Percentiles rank a stretch among this genome's conserved stretches.
Conservation (phyloP, 2,113 vertebrate genomes). For the Limnothrissa miodon region DNA sequence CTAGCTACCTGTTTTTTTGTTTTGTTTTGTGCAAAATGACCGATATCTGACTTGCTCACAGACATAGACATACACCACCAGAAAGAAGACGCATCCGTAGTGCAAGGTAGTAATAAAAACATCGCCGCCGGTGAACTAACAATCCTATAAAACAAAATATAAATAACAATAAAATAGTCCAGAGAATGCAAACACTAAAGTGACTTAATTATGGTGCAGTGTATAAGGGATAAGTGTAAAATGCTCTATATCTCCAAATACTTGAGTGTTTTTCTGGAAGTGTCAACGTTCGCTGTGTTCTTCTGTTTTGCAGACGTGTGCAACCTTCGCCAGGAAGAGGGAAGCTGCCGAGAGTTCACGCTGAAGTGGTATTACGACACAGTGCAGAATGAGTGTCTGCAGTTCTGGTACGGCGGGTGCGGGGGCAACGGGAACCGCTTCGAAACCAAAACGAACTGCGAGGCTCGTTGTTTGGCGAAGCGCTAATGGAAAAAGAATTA, state of each 20-base stretch:
- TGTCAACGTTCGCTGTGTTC: neutral
- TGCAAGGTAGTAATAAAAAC: conserved; percentile 1
- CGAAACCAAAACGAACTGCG: conserved; percentile 69
- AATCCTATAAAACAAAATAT: neutral
- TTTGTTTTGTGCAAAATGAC: neutral
- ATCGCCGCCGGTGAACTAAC: neutral
- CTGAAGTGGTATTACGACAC: conserved; percentile 78
- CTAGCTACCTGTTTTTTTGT: neutral
- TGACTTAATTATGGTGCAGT: too few relatives aligned
- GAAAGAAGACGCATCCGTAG: neutral
- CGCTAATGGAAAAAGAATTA: neutral
- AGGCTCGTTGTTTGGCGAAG: conserved; percentile 56
- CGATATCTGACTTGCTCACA: neutral
- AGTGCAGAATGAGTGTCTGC: conserved; percentile 59
- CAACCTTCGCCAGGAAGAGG: conserved; percentile 57
- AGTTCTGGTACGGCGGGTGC: conserved; percentile 84
- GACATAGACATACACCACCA: neutral
- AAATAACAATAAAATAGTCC: neutral
- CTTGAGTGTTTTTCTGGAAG: neutral
- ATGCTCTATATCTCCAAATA: neutral
- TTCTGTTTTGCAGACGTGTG: conserved; percentile 65
- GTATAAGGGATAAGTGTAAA: too few relatives aligned
- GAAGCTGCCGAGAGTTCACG: conserved; percentile 68
- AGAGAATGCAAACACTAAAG: too few relatives aligned
- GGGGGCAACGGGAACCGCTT: conserved; percentile 80